A percentile compares a stretch with the other conserved stretches of the same genome.
Evolutionary conservation across 1,140 invertebrate genomes (phyloP).

Genomic region (Monomorium pharaonis): DNA sequence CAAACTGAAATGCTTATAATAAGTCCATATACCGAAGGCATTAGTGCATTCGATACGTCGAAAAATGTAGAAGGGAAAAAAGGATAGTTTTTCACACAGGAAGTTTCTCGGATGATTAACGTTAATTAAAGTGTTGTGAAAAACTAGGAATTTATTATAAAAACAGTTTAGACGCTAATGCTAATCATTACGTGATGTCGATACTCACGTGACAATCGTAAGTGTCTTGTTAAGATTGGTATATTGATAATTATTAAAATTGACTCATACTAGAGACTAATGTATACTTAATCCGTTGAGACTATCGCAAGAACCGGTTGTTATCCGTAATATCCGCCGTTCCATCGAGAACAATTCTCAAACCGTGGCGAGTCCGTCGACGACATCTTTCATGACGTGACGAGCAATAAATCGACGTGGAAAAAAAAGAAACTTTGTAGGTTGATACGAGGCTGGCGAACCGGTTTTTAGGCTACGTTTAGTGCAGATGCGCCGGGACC

Average conservation of each 20-base stretch:
- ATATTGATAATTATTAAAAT: not conserved
- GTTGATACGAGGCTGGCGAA: slow-evolving; percentile 67
- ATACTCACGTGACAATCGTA: not conserved
- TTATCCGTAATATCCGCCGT: slow-evolving; percentile 10
- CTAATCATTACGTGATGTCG: not conserved
- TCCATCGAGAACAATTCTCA: slow-evolving; percentile 42
- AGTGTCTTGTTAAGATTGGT: not conserved
- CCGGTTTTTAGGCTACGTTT: slow-evolving; percentile 77
- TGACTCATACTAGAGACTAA: not conserved
- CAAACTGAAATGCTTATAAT: not conserved
- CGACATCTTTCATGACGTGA: slow-evolving; percentile 46
- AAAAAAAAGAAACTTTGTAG: slow-evolving; percentile 59
- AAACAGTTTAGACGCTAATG: not conserved
- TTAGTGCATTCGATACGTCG: not conserved
- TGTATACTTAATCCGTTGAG: not conserved
- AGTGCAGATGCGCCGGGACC: slow-evolving; percentile 83
- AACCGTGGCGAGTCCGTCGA: slow-evolving; percentile 5
- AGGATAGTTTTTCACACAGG: not conserved
- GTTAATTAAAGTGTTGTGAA: not conserved
- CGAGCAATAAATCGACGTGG: slow-evolving; percentile 58
- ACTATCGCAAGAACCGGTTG: slow-evolving; percentile 18
- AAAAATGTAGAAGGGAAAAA: not conserved
- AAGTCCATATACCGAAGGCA: not conserved
- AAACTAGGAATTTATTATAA: not conserved
- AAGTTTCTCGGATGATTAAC: not conserved